Base-by-base conservation (phyloP, 2,797 vertebrate species). In the Danio tinwini region DNA sequence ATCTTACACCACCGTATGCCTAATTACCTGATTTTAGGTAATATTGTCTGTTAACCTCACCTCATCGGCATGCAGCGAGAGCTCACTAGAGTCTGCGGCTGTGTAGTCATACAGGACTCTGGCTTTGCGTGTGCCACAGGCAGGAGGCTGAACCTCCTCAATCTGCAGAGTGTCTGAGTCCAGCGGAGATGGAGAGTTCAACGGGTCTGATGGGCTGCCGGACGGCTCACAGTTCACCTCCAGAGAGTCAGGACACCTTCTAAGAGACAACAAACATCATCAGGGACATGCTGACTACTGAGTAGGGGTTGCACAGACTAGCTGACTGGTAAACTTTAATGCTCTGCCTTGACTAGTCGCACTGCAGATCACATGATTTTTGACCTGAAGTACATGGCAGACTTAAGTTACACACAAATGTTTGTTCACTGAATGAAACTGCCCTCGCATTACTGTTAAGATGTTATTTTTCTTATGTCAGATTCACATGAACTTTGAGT, bases 91-190 rank as follows among this genome's bases (percentile, higher is more conserved):
- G 89, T 98, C 97, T 0, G 96, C 96, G 0, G 96, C 96, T 56
- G 97, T 95, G 0, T 98, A 98, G 88, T 98, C 96, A 0, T 98
- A 98, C 39, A 98, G 95, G 64, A 98, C 97, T 76, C 95, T 94
- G 83, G 96, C 97, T 80, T 94, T 96, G 29, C 97, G 94, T 0
- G 96, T 97, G 58, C 97, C 97, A 0, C 96, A 96, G 69, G 95
- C 93, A 0, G 96, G 95, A 0, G 96, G 94, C 19, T 95, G 95
- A 63, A 96, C 96, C 47, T 97, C 96, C 1, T 92, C 94, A 3
- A 96, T 95, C 85, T 93, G 93, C 83, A 98, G 93, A 0, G 89
- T 88, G 16, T 95, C 95, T 0, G 89, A 88, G 7, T 94, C 90
- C 0, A 91, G 88, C 0, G 91, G 90, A 0, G 90, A 86, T 11